Evolutionary conservation across 2,113 vertebrate genomes (phyloP), one percentile per base, ranked within the genome.

Genomic region (Callionymus lyra): DNA sequence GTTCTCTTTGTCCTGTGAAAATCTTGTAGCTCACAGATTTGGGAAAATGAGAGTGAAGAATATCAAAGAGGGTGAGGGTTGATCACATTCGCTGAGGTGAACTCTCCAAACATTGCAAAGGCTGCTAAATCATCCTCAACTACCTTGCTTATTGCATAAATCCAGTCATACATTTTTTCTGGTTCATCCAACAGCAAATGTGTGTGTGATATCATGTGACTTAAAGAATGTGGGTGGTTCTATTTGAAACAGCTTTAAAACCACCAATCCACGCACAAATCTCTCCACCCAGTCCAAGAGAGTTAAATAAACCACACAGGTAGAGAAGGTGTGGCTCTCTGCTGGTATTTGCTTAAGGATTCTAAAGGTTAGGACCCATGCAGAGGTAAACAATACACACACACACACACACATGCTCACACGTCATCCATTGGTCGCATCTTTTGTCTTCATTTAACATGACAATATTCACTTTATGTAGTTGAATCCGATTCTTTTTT

Each of bases 321-420:
- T 80, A 60, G 57, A 56, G 53, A 51, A 53, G 80, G 70, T 58
- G 72, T 63, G 72, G 54, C 50, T 34, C 41, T 34, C 43, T n/a
- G 42, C 38, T 63, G 47, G 62, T 80, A 63, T 81, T 78, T 76
- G 54, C 70, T 65, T 38, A 70, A 53, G 72, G 50, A 66, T 69
- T 54, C 46, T 63, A 13, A 50, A 66, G 53, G 48, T 2, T 46
- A 47, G 31, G 47, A 36, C 42, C 21, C 47, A 40, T 46, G 45
- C 47, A 66, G 68, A 56, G 61, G 66, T 60, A 59, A 45, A 68
- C 73, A 65, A 40, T 50, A 16, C 44, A 43, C 31, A 56, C 51
- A 45, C 55, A 16, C 10, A 41, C 6, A n/a, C n/a, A n/a, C n/a
- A n/a, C n/a, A n/a, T 48, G 40, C 44, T 19, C 59, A 59, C 19